These are phyloP conservation scores for Lamprologus tigripictilis DNA, from an alignment of 2,113 vertebrate species.

Conservation along the genomic window DNA sequence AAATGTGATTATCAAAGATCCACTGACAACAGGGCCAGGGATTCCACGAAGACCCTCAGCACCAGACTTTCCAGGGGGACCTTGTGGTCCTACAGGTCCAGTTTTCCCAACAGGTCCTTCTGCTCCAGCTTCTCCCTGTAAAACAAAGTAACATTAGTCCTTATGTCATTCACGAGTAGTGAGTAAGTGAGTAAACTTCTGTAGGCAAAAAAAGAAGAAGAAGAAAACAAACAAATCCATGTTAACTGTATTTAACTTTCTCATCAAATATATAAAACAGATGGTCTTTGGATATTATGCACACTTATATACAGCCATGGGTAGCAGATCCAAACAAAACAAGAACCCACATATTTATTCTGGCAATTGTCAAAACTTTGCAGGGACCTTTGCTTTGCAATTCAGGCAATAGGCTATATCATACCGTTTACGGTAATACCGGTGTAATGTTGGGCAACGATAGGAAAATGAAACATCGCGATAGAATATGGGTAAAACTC, in stretches of 20 bases:
- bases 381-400: not conserved
- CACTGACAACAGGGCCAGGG: conserved; percentile 88
- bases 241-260: not conserved
- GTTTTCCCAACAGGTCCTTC: conserved; percentile 94
- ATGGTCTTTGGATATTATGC: not conserved
- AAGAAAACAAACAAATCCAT: not conserved
- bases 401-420: not conserved
- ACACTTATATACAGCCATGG: not conserved
- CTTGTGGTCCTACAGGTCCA: conserved; percentile 91
- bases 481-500: not conserved
- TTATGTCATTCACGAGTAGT: not conserved
- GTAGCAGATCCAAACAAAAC: not conserved
- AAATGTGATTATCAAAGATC: not conserved
- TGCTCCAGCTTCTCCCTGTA: conserved; percentile 88
- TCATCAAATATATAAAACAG: not conserved
- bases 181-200: not conserved
- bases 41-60: conserved; percentile 93
- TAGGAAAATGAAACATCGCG: not conserved
- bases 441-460: not conserved
- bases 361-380: not conserved
- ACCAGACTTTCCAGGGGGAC: conserved; percentile 87
- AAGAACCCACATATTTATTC: not conserved
- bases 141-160: not conserved
- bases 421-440: rapidly evolving
- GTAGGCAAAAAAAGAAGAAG: not conserved